Base-by-base conservation (phyloP, 2,888 invertebrate species). In the Nebria salina region DNA sequence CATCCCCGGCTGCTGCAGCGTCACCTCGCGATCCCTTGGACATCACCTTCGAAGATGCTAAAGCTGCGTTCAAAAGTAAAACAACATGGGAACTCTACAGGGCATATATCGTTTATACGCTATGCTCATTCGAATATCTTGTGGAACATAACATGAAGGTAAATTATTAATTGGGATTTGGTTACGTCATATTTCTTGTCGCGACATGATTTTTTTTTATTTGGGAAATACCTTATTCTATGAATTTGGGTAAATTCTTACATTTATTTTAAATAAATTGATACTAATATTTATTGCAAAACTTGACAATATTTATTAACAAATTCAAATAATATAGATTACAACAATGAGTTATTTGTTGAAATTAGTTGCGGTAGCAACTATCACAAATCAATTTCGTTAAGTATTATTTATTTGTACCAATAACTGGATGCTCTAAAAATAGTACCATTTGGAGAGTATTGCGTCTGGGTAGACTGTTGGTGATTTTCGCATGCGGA, bases 61-160 rank as follows among this genome's bases (percentile, higher is more conserved):
- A 94, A 86, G 97, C 97, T 85, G 96, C 98, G 41, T 99, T 97
- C 91, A 96, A 97, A 89, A 97, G 97, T 90, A 98, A 98, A 91
- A 97, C 96, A 85, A 98, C 96, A 84, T 93, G 92, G 90, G 98
- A 99, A 90, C 92, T 99, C 85, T 87, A 97, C 76, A 92, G 98
- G 84, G 98, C 97, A 66, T 95, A 97, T 88, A 86, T 97, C 87
- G 98, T 98, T 85, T 98, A 98, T 90, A 94, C 95, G 88, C 91
- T 98, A 88, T 98, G 98, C 90, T 95, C 96, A 81, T 91, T 95
- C 87, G 93, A 95, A 87, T 94, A 93, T 88, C 90, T 98, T 85
- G 98, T 98, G 84, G 95, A 97, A 88, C 93, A 98, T 90, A 98
- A 98, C 88, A 95, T 94, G 91, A 93, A 94, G 96, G 98, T 98